Base-by-base conservation (phyloP, 2,888 invertebrate species). In the Muschampia staudingeri region DNA sequence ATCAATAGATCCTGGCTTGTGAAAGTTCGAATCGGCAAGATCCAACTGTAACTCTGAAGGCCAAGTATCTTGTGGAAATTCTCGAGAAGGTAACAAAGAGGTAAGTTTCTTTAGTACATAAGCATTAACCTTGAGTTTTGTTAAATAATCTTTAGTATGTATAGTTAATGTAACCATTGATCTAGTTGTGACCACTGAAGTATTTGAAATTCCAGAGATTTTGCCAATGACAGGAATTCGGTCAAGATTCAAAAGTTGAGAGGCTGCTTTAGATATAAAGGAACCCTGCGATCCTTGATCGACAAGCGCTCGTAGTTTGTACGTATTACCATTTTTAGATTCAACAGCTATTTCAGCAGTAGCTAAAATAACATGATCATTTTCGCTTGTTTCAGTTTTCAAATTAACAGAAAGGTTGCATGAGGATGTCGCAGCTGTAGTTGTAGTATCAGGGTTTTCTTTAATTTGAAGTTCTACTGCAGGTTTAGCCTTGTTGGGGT, bases 281-380 rank as follows among this genome's bases (percentile, higher is more conserved):
- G 85, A 84, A 12, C 76, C 88, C 69, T 88, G 85, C 2, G 88
- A 88, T 14, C 87, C 87, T 25, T 77, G 88, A 80, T 87, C 87
- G 30, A 86, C 40, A 25, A 88, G 78, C 65, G 84, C 86, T 80
- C 88, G 77, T 9, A 86, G 44, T 75, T 25, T 6, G 81, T 83
- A 73, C 69, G 69, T 81, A 71, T 42, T 14, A 70, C 80, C 44
- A 25, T 84, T 77, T 52, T 65, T 84, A 40, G 82, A 65, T 14
- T 72, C 48, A 11, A 84, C 77, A 40, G 37, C 48, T 16, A 86
- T 80, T n/a, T 48, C 9, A 61, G 84, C 85, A 34, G 86, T 87
- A 25, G 86, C 84, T 70, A 86, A 82, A 56, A 86, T 71, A 12
- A 82, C 82, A 25, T 69, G 78, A 69, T 52, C 61, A 61, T 61